Base-by-base conservation (phyloP, 2,113 vertebrate genomes). In the Corydoras sp. region DNA sequence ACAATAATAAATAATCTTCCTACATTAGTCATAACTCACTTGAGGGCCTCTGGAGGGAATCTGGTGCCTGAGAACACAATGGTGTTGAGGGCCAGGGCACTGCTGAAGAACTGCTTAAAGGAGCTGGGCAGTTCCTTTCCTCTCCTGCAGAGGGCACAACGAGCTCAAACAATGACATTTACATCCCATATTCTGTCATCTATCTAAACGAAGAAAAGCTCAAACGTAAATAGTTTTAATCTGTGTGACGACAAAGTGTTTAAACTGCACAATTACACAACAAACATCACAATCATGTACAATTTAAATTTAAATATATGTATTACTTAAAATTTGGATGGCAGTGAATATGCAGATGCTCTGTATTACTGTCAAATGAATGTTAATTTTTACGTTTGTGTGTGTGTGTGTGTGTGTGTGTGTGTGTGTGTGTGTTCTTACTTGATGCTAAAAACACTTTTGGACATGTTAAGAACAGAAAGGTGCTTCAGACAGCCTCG, bases 61-160 rank as follows among this genome's bases (percentile, higher is more conserved):
- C 82, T 92, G 68, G 96, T 98, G 78, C 95, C 96, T 0, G 96
- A 97, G 80, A 99, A 86, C 72, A 86, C 92, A 85, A 99, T 92
- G 9, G 88, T 91, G 62, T 75, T 90, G 85, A 99, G 90, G 72
- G 93, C 87, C 86, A 89, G 80, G 30, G 93, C 90, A 10, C 87
- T 89, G 87, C 93, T 96, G 84, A 99, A 98, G 85, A 97, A 99
- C 85, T 93, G 92, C 82, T 97, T 98, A 82, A 98, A 98, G 53
- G 95, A 91, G 0, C 86, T 78, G 0, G 93, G 89, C 0, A 96
- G 85, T 68, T 98, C 97, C 83, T 92, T 96, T 65, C 90, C 89
- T 86, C 93, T 98, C 86, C 96, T 99, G 88, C 18, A 61, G 70
- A 10, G 14, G 56, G 56, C 4, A 29, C 18, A 69, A 62, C 1